Percentiles rank a stretch among this genome's conserved stretches.
phyloP scores from a whole-genome alignment of 1,140 invertebrate genomes.

The Drosophila pallidifrons region DNA sequence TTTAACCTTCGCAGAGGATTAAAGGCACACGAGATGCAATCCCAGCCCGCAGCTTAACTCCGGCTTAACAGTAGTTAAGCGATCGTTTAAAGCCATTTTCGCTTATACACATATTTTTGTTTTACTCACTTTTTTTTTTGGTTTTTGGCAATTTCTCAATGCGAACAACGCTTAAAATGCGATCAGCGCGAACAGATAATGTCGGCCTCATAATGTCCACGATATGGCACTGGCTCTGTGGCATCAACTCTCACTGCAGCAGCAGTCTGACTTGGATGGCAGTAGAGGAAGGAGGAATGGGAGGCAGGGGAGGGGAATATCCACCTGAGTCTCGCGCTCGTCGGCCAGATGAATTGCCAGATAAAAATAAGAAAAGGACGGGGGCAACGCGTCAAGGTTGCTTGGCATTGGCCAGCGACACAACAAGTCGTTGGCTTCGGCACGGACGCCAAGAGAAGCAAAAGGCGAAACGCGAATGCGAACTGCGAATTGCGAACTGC shows the following conservation, averaged over 20 bases:
- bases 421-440: conserved; percentile 74
- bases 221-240: conserved; percentile 45
- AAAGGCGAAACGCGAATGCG: conserved; percentile 25
- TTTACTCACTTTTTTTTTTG: neutral
- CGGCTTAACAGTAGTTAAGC: conserved; percentile 82
- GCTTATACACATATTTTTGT: neutral
- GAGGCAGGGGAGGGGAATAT: neutral
- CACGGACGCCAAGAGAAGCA: conserved; percentile 7
- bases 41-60: conserved; percentile 37
- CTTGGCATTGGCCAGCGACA: conserved; percentile 44
- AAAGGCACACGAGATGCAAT: conserved; percentile 44
- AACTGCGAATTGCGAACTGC: too few relatives aligned
- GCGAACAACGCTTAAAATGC: conserved; percentile 65
- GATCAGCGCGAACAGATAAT: conserved; percentile 69
- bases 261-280: too few relatives aligned
- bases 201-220: conserved; percentile 58
- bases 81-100: conserved; percentile 71
- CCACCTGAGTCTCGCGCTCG: conserved; percentile 39
- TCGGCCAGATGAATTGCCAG: conserved; percentile 48
- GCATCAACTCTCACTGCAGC: conserved; percentile 9
- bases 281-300: too few relatives aligned
- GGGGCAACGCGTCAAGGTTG: conserved; percentile 69
- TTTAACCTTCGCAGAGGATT: conserved; percentile 62
- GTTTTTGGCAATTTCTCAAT: conserved; percentile 73
- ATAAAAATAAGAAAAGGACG: conserved; percentile 40